Percentiles rank a stretch among this genome's conserved stretches.
Conservation (phyloP, 2,113 vertebrate species). For the Eurystomus gularis region DNA sequence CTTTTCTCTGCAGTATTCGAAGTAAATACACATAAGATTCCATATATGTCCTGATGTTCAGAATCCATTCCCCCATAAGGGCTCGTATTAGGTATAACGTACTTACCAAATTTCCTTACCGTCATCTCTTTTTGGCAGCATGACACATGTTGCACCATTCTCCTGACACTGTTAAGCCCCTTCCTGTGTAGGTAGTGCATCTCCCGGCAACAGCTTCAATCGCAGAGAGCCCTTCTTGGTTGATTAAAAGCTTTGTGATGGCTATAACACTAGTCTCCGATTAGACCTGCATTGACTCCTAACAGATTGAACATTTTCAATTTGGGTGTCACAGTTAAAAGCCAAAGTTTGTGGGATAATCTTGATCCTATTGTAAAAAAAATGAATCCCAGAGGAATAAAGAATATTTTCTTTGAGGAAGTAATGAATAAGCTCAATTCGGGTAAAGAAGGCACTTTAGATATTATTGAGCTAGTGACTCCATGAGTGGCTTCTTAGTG, state of each 20-base stretch:
- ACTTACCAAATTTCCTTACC: not conserved
- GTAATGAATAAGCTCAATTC: no score
- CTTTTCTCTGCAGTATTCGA: not conserved
- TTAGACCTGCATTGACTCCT: not conserved
- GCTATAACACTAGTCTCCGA: not conserved
- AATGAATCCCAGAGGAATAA: not conserved
- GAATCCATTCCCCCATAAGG: not conserved
- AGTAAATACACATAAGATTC: not conserved
- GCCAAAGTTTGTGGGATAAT: not conserved
- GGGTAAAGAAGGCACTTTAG: not conserved
- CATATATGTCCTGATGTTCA: not conserved
- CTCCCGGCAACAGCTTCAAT: not conserved
- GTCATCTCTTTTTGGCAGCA: not conserved
- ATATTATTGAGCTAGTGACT: not conserved
- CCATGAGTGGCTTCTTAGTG: not conserved
- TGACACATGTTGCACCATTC: not conserved
- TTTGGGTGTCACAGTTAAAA: not conserved
- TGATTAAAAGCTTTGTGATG: not conserved
- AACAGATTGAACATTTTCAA: not conserved
- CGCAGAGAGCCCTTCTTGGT: not conserved
- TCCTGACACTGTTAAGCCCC: not conserved
- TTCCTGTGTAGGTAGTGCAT: not conserved
- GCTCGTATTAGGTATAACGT: not conserved
- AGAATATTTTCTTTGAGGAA: not conserved
- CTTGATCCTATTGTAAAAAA: not conserved